Evolutionary conservation across 2,888 invertebrate genomes (phyloP).

Genomic region (Allacma fusca): DNA sequence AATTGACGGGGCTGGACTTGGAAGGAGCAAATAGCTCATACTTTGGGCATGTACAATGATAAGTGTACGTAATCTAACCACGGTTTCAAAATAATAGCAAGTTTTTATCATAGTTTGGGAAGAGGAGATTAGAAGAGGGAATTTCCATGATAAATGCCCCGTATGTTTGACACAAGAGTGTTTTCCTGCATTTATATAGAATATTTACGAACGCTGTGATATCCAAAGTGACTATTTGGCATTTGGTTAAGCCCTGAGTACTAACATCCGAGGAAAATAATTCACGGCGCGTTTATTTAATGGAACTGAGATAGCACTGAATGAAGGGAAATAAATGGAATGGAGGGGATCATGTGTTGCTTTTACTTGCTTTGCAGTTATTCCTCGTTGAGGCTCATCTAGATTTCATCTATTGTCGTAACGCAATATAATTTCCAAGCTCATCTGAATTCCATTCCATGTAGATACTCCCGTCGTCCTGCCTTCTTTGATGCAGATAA

Average conservation of each 20-base stretch:
- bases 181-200: background rate
- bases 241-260: too few species aligned
- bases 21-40: too few species aligned
- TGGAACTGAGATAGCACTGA: slow-evolving; percentile 26
- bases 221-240: background rate
- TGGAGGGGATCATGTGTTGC: slow-evolving; percentile 45
- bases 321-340: slow-evolving; percentile 41
- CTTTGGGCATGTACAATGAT: too few species aligned
- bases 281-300: slow-evolving; percentile 35
- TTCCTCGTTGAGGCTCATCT: slow-evolving; percentile 43
- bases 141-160: slow-evolving; percentile 33
- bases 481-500: slow-evolving; percentile 35
- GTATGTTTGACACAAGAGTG: too few species aligned
- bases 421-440: slow-evolving; percentile 42
- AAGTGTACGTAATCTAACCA: slow-evolving; percentile 26
- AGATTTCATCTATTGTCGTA: slow-evolving; percentile 45
- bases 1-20: too few species aligned
- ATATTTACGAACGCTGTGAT: background rate
- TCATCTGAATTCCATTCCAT: slow-evolving; percentile 43
- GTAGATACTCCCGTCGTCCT: background rate
- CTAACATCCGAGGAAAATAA: slow-evolving; percentile 10
- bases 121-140: slow-evolving; percentile 23
- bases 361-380: slow-evolving; percentile 41
- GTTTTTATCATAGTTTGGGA: slow-evolving; percentile 22
- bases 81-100: slow-evolving; percentile 32